These are phyloP conservation scores for Parnassius apollo DNA, from an alignment of 2,888 invertebrate genomes.

Conservation along the genomic window DNA sequence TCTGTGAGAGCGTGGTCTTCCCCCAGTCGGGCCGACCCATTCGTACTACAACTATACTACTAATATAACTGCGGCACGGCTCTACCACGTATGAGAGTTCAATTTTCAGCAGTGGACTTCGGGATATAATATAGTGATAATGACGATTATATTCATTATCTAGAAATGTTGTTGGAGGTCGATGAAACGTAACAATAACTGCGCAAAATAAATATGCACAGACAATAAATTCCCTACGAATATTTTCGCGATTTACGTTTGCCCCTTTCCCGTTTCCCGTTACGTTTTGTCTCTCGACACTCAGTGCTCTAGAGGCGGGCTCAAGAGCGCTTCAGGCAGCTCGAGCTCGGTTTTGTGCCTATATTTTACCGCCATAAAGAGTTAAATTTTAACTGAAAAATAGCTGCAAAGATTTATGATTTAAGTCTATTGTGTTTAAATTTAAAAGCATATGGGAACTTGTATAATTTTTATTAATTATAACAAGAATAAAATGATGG, in stretches of 20 bases:
- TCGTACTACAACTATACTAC: too few relatives aligned
- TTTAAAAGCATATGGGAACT: too few relatives aligned
- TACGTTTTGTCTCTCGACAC: neutral
- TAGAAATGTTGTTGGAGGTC: neutral
- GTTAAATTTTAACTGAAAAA: constrained; percentile 22
- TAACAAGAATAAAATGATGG: too few relatives aligned
- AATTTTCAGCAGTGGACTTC: too few relatives aligned
- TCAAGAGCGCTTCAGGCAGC: constrained; percentile 9
- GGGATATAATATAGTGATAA: too few relatives aligned
- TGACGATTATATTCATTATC: too few relatives aligned
- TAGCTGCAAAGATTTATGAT: neutral
- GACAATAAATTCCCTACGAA: constrained; percentile 6
- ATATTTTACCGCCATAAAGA: constrained; percentile 17
- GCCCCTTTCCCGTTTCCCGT: constrained; percentile 3
- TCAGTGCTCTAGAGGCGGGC: constrained; percentile 3
- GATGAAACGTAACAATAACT: neutral
- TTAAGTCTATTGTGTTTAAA: constrained; percentile 3
- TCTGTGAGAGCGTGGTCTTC: too few relatives aligned
- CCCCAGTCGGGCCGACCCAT: too few relatives aligned
- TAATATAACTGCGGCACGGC: too few relatives aligned
- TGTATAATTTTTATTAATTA: too few relatives aligned
- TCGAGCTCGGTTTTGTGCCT: constrained; percentile 6
- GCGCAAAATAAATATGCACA: neutral
- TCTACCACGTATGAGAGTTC: too few relatives aligned
- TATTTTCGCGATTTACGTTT: constrained; percentile 14